Conservation (phyloP, 1,140 invertebrate genomes). For the Reticulitermes speratus region DNA sequence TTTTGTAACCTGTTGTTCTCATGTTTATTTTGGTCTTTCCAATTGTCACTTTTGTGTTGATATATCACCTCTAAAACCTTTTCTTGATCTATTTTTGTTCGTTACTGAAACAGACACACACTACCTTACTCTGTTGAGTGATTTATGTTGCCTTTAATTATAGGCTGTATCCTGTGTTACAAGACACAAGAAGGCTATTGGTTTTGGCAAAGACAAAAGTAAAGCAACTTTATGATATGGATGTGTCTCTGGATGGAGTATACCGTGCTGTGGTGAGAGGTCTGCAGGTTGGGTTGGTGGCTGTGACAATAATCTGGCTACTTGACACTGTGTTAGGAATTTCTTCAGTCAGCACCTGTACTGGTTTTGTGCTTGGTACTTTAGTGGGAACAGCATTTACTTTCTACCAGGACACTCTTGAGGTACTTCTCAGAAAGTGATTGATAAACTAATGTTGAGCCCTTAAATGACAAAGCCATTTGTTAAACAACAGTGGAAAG, state of each 20-base stretch:
- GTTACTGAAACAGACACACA: neutral
- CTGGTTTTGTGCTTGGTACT: neutral
- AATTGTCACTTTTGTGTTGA: too few species aligned
- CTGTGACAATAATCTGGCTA: neutral
- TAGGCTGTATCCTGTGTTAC: neutral
- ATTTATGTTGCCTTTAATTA: neutral
- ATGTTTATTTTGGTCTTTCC: too few species aligned
- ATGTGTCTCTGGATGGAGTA: neutral
- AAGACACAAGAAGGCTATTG: neutral
- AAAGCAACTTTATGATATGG: neutral
- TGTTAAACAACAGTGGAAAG: too few species aligned
- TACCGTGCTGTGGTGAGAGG: slow-evolving; percentile 22
- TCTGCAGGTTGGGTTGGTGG: neutral
- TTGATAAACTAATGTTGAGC: too few species aligned
- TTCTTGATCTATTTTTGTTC: too few species aligned
- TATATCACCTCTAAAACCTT: too few species aligned
- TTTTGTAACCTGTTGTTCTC: too few species aligned
- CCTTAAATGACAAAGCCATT: too few species aligned
- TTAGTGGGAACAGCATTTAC: neutral
- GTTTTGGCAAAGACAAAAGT: neutral
- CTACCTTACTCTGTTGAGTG: neutral
- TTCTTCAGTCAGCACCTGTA: neutral
- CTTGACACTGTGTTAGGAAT: neutral
- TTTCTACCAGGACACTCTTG: neutral
- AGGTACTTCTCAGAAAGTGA: neutral